phyloP scores from a whole-genome alignment of 2,888 invertebrate species.

The Cryptus armator region DNA sequence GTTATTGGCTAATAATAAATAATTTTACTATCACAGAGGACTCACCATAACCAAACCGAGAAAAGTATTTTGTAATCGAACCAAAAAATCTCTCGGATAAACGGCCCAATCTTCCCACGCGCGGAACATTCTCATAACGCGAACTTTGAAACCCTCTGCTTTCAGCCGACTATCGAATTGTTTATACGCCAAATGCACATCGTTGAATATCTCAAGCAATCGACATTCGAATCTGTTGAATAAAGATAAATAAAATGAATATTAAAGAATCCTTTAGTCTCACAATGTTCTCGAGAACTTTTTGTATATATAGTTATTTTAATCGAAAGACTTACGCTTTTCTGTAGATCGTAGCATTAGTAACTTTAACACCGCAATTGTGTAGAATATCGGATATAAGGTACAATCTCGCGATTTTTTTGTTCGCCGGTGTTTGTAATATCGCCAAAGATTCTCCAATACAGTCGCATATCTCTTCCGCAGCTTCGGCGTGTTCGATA shows the following conservation, averaged over 20 bases:
- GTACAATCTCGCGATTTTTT: conserved; percentile 97
- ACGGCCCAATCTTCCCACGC: conserved; percentile 99
- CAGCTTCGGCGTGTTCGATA: conserved; percentile 98
- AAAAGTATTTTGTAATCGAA: conserved; percentile 95
- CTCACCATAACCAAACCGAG: conserved; percentile 89
- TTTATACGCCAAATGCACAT: conserved; percentile 90
- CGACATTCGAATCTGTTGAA: conserved; percentile 92
- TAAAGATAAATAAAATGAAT: conserved; percentile 18
- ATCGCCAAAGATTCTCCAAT: conserved; percentile 95
- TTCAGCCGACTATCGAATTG: conserved; percentile 93
- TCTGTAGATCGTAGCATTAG: conserved; percentile 97
- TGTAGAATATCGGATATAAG: conserved; percentile 98
- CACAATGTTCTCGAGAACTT: background rate
- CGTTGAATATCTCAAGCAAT: conserved; percentile 91
- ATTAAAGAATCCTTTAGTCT: background rate
- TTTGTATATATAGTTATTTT: background rate
- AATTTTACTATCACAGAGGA: conserved; percentile 15
- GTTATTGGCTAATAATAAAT: conserved; percentile 12
- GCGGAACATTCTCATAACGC: conserved; percentile 95
- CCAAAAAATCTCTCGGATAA: conserved; percentile 96
- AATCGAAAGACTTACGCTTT: conserved; percentile 89
- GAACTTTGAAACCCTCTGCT: conserved; percentile 97
- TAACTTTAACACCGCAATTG: conserved; percentile 98
- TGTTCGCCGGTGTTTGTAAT: conserved; percentile 91
- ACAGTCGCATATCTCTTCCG: conserved; percentile 97